Conservation (phyloP, 2,797 vertebrate species). For the Karalla daura region DNA sequence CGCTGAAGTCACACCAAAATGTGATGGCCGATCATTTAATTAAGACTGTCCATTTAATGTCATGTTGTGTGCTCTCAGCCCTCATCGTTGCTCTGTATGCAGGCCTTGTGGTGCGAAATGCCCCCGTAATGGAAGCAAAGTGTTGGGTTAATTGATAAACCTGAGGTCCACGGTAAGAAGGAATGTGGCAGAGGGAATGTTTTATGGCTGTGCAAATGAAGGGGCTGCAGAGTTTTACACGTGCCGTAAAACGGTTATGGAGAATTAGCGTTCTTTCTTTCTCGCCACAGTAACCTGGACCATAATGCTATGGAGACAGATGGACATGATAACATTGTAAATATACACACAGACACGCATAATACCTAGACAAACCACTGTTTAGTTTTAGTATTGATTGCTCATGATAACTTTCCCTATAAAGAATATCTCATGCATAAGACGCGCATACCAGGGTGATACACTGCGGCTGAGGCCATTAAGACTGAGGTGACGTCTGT, state of each 20-base stretch:
- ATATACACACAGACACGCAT: slow-evolving; percentile 39
- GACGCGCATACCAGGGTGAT: slow-evolving; percentile 59
- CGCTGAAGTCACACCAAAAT: slow-evolving; percentile 48
- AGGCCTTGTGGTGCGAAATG: slow-evolving; percentile 63
- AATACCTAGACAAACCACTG: slow-evolving; percentile 33
- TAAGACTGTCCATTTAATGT: slow-evolving; percentile 54
- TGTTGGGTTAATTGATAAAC: slow-evolving; percentile 83
- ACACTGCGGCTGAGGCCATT: slow-evolving; percentile 63
- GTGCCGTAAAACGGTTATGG: slow-evolving; percentile 82
- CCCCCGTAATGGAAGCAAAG: slow-evolving; percentile 74
- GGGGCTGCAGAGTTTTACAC: slow-evolving; percentile 80
- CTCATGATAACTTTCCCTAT: slow-evolving; percentile 72
- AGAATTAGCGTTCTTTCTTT: slow-evolving; percentile 76
- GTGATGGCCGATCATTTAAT: slow-evolving; percentile 58
- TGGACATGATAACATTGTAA: slow-evolving; percentile 33
- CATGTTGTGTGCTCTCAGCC: slow-evolving; percentile 38
- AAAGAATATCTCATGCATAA: slow-evolving; percentile 72
- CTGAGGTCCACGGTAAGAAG: slow-evolving; percentile 71
- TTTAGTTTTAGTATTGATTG: slow-evolving; percentile 71
- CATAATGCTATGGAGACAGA: slow-evolving; percentile 58
- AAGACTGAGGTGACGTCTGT: slow-evolving; percentile 28
- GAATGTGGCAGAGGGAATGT: slow-evolving; percentile 68
- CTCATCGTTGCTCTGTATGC: slow-evolving; percentile 56
- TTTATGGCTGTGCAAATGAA: slow-evolving; percentile 84
- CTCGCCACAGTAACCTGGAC: slow-evolving; percentile 52